These are phyloP conservation scores for Venustoraphidia nigricollis DNA, from an alignment of 2,888 invertebrate genomes.

Conservation along the genomic window DNA sequence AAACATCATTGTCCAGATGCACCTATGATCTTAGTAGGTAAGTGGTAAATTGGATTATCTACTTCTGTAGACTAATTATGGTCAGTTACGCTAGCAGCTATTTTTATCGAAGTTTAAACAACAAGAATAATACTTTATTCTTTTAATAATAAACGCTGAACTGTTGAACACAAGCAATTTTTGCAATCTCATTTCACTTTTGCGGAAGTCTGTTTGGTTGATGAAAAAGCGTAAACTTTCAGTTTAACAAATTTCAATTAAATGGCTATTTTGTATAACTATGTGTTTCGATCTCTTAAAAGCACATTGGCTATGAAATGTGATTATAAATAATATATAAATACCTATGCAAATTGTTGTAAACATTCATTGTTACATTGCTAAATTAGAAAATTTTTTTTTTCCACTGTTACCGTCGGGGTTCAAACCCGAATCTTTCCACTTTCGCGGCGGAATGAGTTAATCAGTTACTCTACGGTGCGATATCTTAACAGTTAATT, in stretches of 20 bases:
- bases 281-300: not conserved
- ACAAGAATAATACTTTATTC: no score
- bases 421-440: no score
- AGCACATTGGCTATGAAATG: not conserved
- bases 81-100: not conserved
- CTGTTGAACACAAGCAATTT: not conserved
- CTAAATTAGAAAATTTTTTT: no score
- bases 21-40: constrained; percentile 95
- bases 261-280: not conserved
- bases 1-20: constrained; percentile 99
- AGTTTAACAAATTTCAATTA: not conserved
- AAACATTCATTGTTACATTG: no score
- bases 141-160: not conserved
- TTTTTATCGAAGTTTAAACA: not conserved
- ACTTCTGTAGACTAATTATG: not conserved
- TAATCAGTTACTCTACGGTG: no score
- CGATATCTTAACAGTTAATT: no score
- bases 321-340: not conserved
- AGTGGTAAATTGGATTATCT: constrained; percentile 20
- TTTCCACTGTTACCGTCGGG: no score
- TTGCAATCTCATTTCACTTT: no score
- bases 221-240: not conserved
- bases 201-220: not conserved
- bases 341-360: no score
- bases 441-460: no score